These are phyloP conservation scores for Hymenopus coronatus DNA, from an alignment of 2,888 invertebrate genomes.

Conservation along the genomic window DNA sequence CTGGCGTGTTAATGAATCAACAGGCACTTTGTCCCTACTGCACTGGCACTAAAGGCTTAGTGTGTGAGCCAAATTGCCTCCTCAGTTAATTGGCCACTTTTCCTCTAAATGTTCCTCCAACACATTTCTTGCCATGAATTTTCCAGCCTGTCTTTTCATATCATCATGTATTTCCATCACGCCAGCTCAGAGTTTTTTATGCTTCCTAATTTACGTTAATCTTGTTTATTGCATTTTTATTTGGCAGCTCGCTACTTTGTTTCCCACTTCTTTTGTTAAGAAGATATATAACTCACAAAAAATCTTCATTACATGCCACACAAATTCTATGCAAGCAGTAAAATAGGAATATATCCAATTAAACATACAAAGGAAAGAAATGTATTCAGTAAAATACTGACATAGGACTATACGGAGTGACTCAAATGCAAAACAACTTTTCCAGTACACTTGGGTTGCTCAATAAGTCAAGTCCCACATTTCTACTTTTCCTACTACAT, in stretches of 20 bases:
- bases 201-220: background rate
- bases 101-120: background rate
- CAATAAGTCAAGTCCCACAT: no score
- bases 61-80: background rate
- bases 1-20: background rate
- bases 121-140: background rate
- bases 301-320: no score
- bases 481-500: no score
- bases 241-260: background rate
- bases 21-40: background rate
- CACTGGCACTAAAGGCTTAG: background rate
- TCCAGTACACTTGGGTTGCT: no score
- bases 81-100: constrained; percentile 2
- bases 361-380: no score
- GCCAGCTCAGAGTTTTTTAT: background rate
- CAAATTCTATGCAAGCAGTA: no score
- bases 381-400: no score
- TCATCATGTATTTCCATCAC: background rate
- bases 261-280: no score
- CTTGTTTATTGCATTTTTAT: background rate
- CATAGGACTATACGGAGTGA: no score
- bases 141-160: background rate
- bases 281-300: no score
- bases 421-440: no score
- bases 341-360: no score